Evolutionary conservation across 2,888 invertebrate species (phyloP), one percentile per base, ranked within the genome.

Genomic region (Sycophila texana): DNA sequence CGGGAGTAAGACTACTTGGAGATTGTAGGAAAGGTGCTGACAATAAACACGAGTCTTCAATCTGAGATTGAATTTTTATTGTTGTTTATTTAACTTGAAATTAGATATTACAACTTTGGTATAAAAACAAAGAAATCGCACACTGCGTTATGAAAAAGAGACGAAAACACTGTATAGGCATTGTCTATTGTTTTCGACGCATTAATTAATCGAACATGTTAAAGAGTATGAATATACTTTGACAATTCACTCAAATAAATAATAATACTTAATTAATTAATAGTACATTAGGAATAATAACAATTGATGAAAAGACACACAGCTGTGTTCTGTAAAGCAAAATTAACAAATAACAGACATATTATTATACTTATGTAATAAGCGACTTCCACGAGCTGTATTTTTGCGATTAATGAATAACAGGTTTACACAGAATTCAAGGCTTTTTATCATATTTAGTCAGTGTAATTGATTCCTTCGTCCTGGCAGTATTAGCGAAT

Each of bases 61-160:
- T 61, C 81, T 81, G 58, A 79, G 30, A 75, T 81, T 83, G 76
- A 82, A 83, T 84, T 84, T 85, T 73, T 82, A 84, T 83, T 84
- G 82, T 83, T 82, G 81, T 87, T 88, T 89, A 89, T 90, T 89
- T 88, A 90, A 90, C 90, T 87, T 89, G 88, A 90, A 89, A 86
- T 89, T 90, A 90, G 89, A 90, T 86, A 89, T 89, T 90, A 90
- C 90, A 90, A 90, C 91, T 91, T 91, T 91, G 91, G 91, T 91
- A 91, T 91, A 91, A 91, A 91, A 84, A 85, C 86, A 88, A 88
- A 82, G 82, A 81, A 80, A 80, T 78, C 77, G 79, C 79, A 81
- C 79, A 81, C 81, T 81, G 79, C 74, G 49, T 79, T 81, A 81
- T 77, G 73, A 81, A 79, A 77, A 55, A 79, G 81, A 79, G 63